Evolutionary conservation across 2,888 invertebrate species (phyloP), one percentile per base, ranked within the genome.

Genomic region (Anodontia alba): DNA sequence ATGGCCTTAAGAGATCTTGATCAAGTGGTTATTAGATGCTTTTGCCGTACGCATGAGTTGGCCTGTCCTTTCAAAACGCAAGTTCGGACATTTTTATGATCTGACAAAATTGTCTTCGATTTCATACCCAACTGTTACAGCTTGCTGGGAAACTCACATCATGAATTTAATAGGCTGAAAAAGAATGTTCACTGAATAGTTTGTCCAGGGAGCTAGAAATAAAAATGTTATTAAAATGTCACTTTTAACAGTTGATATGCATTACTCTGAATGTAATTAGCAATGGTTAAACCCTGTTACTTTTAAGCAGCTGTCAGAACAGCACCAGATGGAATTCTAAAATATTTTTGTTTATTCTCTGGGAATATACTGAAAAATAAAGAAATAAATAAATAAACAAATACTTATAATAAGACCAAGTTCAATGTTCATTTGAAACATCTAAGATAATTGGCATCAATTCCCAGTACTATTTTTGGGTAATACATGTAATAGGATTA

Each of bases 71-170:
- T 62, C 62, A 62, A 62, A 33, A 62, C 33, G 29, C 29, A 62
- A 62, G 33, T 33, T 62, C 29, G 12, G 62, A 33, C 62, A 62
- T 62, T 62, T 62, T 62, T 62, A 62, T 33, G 62, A 62, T 33
- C 17, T 17, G 33, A 20, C 10, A 20, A 33, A 20, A 62, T 62
- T 33, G 33, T 62, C 17, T 62, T 62, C 33, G 5, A 62, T 62
- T 62, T 62, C 62, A 62, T 23, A 33, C 62, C 33, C 26, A n/a
- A 62, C 62, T 33, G 33, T 20, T 33, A 26, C 3, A 17, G 62
- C 62, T 29, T 62, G 62, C 62, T 62, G 62, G 62, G 62, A 62
- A 62, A 62, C 26, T 20, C 31, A 62, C 31, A 33, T 62, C 33
- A 17, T 10, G 33, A 17, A 12, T 62, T 62, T 33, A 62, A 33